These are phyloP conservation scores for Columba janthina DNA, from an alignment of 2,113 vertebrate genomes.

Conservation along the genomic window DNA sequence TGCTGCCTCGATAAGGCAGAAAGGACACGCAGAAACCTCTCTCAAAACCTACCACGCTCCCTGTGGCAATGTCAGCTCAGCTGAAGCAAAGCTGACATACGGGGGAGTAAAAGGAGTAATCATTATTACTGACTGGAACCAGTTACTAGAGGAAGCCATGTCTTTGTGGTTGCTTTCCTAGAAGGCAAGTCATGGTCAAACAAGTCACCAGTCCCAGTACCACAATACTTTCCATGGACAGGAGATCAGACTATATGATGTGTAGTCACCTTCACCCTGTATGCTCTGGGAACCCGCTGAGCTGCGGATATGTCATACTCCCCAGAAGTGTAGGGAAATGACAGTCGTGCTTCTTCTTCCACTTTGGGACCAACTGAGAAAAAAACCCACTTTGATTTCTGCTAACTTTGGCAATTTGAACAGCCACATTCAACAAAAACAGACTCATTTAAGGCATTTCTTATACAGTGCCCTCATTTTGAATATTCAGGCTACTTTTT, in stretches of 20 bases:
- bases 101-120: neutral
- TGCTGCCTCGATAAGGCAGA: neutral
- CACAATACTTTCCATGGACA: neutral
- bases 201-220: neutral
- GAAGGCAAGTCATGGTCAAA: neutral
- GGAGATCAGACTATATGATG: neutral
- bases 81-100: neutral
- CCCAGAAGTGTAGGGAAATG: neutral
- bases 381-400: neutral
- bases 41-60: accelerated
- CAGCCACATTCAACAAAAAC: neutral
- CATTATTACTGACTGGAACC: neutral
- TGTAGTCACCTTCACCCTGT: neutral
- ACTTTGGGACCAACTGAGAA: neutral
- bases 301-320: neutral
- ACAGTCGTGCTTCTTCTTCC: neutral
- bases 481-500: neutral
- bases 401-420: neutral
- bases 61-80: accelerated
- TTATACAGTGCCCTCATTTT: neutral
- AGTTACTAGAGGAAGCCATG: neutral
- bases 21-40: neutral
- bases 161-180: neutral
- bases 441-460: neutral
- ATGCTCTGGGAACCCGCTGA: neutral